Base-by-base conservation (phyloP, 2,888 invertebrate species). In the Cyclophora punctaria region DNA sequence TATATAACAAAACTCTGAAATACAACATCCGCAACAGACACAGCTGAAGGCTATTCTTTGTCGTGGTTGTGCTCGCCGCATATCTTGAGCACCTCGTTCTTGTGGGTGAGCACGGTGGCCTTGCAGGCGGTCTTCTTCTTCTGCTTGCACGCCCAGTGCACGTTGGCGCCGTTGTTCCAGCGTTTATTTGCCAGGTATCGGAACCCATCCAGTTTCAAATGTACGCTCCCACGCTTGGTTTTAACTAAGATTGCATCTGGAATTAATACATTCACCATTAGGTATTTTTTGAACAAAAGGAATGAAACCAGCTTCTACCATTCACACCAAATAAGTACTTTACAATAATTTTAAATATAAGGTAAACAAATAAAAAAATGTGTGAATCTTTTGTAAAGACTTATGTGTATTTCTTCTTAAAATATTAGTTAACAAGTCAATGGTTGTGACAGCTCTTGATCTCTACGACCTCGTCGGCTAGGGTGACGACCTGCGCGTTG, bases 401-500 rank as follows among this genome's bases (percentile, higher is more conserved):
- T 20, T 20, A 20, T 1, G 20, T 20, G 20, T 20, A 20, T 1
- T 20, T 20, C 20, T 20, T 20, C 20, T 20, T 20, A 20, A 20
- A 20, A 20, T 20, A 20, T 20, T 20, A 20, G 20, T 20, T 2
- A 20, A 20, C 20, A 20, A 20, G 2, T 20, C 20, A 20, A 20
- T 20, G 20, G 20, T 20, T 20, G 20, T 20, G 20, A 20, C 20
- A 20, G 20, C 20, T 20, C 20, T 20, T 20, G 20, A 20, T 20
- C 20, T 20, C 20, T 6, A 71, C 51, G 7, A 74, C 57, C 3
- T 58, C 47, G 37, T 73, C 62, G 0, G 57, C 54, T 3, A 58
- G 47, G 0, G 78, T 78, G 47, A 63, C 53, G 4, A 79, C 50
- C 5, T 60, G 56, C 2, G 76, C 78, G 3, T 64, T 69, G 47